phyloP scores from a whole-genome alignment of 2,113 vertebrate species.

The Hypomesus transpacificus region DNA sequence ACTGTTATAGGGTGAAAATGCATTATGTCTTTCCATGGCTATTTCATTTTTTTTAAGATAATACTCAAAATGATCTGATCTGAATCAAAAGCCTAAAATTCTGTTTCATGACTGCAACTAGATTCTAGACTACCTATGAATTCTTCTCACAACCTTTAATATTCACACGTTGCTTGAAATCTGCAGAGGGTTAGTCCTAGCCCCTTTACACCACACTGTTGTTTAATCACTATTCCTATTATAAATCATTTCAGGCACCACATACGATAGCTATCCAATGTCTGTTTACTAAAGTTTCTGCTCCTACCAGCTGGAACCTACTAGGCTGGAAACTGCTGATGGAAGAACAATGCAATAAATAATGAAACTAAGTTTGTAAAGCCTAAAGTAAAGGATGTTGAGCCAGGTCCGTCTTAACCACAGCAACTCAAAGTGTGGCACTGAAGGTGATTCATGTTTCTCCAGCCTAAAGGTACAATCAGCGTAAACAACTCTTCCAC shows the following conservation, averaged over 20 bases:
- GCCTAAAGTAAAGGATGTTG: constrained; percentile 26
- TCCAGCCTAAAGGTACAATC: constrained; percentile 40
- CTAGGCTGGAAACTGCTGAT: constrained; percentile 27
- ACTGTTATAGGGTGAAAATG: not conserved
- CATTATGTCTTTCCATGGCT: not conserved
- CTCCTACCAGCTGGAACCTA: not conserved
- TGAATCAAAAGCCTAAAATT: not conserved
- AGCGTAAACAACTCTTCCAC: constrained; percentile 41
- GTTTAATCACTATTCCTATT: not conserved
- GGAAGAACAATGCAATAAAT: constrained; percentile 1
- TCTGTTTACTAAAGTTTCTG: constrained; percentile 11
- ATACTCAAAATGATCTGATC: not conserved
- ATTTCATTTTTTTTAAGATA: not conserved
- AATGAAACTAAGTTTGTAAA: constrained; percentile 30
- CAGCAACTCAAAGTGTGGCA: constrained; percentile 21
- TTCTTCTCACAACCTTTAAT: no score
- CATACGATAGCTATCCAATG: constrained; percentile 17
- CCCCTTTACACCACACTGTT: no score
- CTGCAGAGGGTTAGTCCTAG: no score
- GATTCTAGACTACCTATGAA: no score
- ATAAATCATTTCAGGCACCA: not conserved
- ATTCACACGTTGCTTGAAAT: no score
- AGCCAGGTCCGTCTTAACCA: constrained; percentile 40
- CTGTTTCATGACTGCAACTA: not conserved
- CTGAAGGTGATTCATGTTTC: constrained; percentile 32